Evolutionary conservation across 2,888 invertebrate genomes (phyloP).

Genomic region (Temnothorax ravouxi): DNA sequence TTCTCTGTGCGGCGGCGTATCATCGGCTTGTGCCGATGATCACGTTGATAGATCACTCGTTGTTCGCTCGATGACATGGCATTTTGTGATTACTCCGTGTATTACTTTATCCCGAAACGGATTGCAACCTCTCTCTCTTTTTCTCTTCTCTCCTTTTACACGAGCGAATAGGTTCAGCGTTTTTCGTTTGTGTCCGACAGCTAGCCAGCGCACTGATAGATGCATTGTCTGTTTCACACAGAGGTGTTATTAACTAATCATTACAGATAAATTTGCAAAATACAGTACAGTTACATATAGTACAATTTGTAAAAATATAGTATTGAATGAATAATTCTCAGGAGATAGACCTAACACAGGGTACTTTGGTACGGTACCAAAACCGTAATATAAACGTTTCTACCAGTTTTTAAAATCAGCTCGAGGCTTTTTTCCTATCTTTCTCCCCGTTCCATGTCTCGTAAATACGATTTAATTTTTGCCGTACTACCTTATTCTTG

Average conservation of each 20-base stretch:
- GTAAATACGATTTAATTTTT: slow-evolving; percentile 37
- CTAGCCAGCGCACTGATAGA: slow-evolving; percentile 13
- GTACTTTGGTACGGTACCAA: background rate
- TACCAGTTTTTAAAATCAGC: slow-evolving; percentile 30
- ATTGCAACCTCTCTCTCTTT: slow-evolving; percentile 12
- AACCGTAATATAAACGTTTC: background rate
- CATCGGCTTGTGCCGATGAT: slow-evolving; percentile 46
- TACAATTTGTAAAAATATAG: background rate
- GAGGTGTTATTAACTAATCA: background rate
- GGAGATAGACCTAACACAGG: slow-evolving; percentile 1
- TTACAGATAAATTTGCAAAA: background rate
- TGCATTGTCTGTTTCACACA: slow-evolving; percentile 8
- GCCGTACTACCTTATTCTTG: background rate
- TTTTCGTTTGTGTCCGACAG: slow-evolving; percentile 23
- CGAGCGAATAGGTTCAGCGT: slow-evolving; percentile 20
- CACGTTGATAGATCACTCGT: slow-evolving; percentile 51
- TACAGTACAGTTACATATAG: no score
- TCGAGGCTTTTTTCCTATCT: slow-evolving; percentile 9
- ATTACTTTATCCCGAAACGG: slow-evolving; percentile 51
- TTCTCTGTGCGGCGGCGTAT: slow-evolving; percentile 19
- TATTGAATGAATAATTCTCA: background rate
- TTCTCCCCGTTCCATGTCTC: background rate
- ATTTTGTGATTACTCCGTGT: slow-evolving; percentile 50
- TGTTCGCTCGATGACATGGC: slow-evolving; percentile 50
- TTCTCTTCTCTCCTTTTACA: background rate